Percentiles rank a stretch among this genome's conserved stretches.
Evolutionary conservation across 2,888 invertebrate genomes (phyloP).

Genomic region (Girardia tigrina): DNA sequence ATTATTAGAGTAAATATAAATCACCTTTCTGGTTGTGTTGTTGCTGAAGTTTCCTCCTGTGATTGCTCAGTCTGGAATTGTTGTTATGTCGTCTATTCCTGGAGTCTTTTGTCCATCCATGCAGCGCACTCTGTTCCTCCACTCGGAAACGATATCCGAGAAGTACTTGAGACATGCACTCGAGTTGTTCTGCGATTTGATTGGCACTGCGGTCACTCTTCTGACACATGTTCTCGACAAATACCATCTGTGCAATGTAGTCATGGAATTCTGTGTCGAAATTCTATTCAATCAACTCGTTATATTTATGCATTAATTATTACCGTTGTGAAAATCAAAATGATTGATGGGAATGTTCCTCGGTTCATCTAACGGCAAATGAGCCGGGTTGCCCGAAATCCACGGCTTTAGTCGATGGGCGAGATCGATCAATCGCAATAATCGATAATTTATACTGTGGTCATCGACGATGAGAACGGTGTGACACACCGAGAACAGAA

Average conservation of each 20-base stretch:
- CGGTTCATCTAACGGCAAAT: background rate
- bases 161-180: background rate
- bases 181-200: background rate
- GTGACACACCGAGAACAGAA: background rate
- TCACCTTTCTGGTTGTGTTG: too few species aligned
- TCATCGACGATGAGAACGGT: background rate
- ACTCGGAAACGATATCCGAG: background rate
- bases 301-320: background rate
- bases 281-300: background rate
- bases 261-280: background rate
- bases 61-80: too few species aligned
- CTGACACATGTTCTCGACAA: slow-evolving; percentile 5
- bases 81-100: background rate
- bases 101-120: background rate
- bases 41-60: background rate
- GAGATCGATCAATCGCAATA: background rate
- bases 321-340: background rate
- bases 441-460: background rate
- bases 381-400: background rate
- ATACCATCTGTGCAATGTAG: background rate
- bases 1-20: too few species aligned
- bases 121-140: background rate
- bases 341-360: background rate
- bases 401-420: background rate
- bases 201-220: background rate